Percentiles rank a stretch among this genome's conserved stretches.
Conservation (phyloP, 2,797 vertebrate species). For the Phyllotis vaccarum region DNA sequence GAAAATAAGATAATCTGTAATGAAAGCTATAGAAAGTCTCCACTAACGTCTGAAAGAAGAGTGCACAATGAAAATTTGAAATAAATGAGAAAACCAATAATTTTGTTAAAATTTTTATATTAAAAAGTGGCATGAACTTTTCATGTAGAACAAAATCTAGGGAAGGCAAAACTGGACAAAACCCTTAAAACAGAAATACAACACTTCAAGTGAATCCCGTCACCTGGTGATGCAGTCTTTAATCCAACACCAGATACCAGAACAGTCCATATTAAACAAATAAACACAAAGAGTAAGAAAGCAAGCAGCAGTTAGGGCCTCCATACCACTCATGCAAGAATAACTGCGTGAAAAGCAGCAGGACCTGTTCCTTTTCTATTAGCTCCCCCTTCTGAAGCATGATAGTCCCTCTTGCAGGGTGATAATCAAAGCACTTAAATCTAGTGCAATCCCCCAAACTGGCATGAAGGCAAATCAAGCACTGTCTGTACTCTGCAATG, state of each 20-base stretch:
- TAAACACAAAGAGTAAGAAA: slow-evolving; percentile 55
- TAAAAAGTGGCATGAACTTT: slow-evolving; percentile 81
- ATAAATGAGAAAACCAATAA: slow-evolving; percentile 75
- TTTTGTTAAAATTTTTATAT: slow-evolving; percentile 83
- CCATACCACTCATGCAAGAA: slow-evolving; percentile 71
- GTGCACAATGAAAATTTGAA: slow-evolving; percentile 28
- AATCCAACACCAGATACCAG: slow-evolving; percentile 74
- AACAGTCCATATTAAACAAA: slow-evolving; percentile 57
- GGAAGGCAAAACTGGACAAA: slow-evolving; percentile 79
- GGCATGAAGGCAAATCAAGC: slow-evolving; percentile 75
- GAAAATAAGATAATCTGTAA: slow-evolving; percentile 16
- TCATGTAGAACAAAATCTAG: slow-evolving; percentile 83
- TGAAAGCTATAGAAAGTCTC: slow-evolving; percentile 65
- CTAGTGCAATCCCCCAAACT: slow-evolving; percentile 66
- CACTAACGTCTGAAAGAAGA: slow-evolving; percentile 66
- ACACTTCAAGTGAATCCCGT: slow-evolving; percentile 80
- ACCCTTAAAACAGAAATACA: slow-evolving; percentile 74
- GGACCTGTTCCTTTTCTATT: slow-evolving; percentile 51
- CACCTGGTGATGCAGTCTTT: slow-evolving; percentile 76
- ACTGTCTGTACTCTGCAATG: slow-evolving; percentile 61
- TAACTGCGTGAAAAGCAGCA: slow-evolving; percentile 74
- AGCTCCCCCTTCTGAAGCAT: slow-evolving; percentile 56
- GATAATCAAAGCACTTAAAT: slow-evolving; percentile 58
- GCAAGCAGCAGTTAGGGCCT: slow-evolving; percentile 76
- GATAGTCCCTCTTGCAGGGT: slow-evolving; percentile 31